A percentile compares a stretch with the other conserved stretches of the same genome.
Conservation (phyloP, 2,797 vertebrate genomes). For the Petrocephalus sullivani region DNA sequence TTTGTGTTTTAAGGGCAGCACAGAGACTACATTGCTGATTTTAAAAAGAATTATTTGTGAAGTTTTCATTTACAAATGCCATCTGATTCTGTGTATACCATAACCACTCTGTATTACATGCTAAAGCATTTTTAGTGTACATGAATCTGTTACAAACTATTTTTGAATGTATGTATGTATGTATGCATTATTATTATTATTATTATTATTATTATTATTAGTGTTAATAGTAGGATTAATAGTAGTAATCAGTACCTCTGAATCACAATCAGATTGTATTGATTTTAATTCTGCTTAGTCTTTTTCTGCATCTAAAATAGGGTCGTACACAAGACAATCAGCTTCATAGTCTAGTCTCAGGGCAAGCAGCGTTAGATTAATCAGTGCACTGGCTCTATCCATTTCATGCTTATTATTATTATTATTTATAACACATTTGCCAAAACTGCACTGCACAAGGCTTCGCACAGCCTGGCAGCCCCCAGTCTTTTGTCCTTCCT, state of each 20-base stretch:
- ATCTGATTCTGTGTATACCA: not conserved
- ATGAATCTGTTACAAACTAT: constrained; percentile 3
- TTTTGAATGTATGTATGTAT: not conserved
- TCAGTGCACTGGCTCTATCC: constrained; percentile 53
- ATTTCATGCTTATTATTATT: constrained; percentile 48
- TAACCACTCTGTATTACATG: constrained; percentile 10
- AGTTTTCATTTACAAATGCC: not conserved
- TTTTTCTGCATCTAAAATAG: constrained; percentile 10
- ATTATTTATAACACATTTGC: constrained; percentile 44
- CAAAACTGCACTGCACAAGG: constrained; percentile 63
- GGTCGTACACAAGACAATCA: constrained; percentile 50
- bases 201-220: not conserved
- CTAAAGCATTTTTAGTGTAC: constrained; percentile 14
- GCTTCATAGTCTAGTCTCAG: constrained; percentile 40
- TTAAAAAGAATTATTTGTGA: not conserved
- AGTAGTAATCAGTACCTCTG: constrained; percentile 15
- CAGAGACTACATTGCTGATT: not conserved
- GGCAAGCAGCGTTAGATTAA: constrained; percentile 46
- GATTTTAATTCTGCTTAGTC: constrained; percentile 3
- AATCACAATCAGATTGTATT: constrained; percentile 7
- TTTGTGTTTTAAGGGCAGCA: not conserved
- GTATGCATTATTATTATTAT: not conserved
- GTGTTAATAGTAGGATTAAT: constrained; percentile 3
- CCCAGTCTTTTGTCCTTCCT: not conserved
- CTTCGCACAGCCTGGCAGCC: constrained; percentile 47